Evolutionary conservation across 2,888 invertebrate genomes (phyloP).

Genomic region (Aphidius colemani): DNA sequence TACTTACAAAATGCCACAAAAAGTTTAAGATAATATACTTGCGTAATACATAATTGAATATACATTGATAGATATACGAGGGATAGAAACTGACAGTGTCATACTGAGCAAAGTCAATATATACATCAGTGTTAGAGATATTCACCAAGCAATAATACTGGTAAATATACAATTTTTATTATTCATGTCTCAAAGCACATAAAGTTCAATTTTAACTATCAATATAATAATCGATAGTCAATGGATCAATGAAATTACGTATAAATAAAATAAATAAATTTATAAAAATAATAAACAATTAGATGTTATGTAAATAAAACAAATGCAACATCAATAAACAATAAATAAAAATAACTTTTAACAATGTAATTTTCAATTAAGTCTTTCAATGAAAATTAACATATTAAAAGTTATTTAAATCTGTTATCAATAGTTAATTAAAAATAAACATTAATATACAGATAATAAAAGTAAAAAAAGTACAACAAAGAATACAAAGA

Average conservation of each 20-base stretch:
- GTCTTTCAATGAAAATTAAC: not conserved
- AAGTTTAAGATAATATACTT: conserved; percentile 30
- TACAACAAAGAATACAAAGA: conserved; percentile 10
- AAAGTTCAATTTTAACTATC: conserved; percentile 25
- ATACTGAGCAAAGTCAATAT: conserved; percentile 61
- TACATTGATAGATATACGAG: conserved; percentile 33
- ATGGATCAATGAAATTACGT: not conserved
- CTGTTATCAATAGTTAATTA: too few relatives aligned
- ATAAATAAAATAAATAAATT: too few relatives aligned
- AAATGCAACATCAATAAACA: conserved; percentile 3
- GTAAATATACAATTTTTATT: not conserved
- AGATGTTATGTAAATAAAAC: not conserved
- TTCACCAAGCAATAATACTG: conserved; percentile 29
- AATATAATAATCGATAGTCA: conserved; percentile 13
- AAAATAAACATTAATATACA: not conserved
- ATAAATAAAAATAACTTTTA: not conserved
- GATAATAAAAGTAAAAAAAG: conserved; percentile 8
- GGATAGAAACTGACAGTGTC: conserved; percentile 60
- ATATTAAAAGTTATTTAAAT: not conserved
- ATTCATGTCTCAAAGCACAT: conserved; percentile 28
- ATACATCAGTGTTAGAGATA: conserved; percentile 59
- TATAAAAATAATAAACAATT: not conserved
- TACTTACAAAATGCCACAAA: conserved; percentile 23
- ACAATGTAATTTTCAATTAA: too few relatives aligned
- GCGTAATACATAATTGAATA: conserved; percentile 11